These are phyloP conservation scores for Arrhamphus sclerolepis DNA, from an alignment of 2,797 vertebrate genomes.

Conservation along the genomic window DNA sequence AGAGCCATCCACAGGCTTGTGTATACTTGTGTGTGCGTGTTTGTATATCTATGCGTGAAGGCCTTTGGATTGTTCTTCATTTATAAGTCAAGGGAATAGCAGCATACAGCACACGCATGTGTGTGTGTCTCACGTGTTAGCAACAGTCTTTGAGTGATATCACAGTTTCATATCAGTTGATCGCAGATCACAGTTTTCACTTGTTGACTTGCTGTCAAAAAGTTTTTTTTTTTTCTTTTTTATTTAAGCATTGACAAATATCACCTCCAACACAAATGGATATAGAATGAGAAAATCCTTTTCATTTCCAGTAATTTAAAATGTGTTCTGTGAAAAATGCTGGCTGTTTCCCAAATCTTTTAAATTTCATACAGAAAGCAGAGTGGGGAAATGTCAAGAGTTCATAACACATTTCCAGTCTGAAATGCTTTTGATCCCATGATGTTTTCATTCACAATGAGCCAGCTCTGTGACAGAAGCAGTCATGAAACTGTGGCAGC, in stretches of 20 bases:
- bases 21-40: conserved; percentile 10
- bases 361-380: conserved; percentile 34
- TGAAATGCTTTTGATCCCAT: conserved; percentile 23
- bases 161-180: conserved; percentile 70
- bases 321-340: conserved; percentile 53
- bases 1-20: conserved; percentile 36
- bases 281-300: conserved; percentile 34
- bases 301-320: conserved; percentile 33
- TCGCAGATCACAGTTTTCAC: conserved; percentile 47
- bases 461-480: conserved; percentile 29
- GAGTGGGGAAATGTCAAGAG: conserved; percentile 19
- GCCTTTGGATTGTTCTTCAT: conserved; percentile 36
- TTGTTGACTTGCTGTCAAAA: conserved; percentile 38
- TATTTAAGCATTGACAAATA: conserved; percentile 31
- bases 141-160: conserved; percentile 74
- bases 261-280: conserved; percentile 27
- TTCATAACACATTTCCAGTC: conserved; percentile 29
- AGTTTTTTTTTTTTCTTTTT: neutral
- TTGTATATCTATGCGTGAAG: conserved; percentile 13
- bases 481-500: conserved; percentile 45
- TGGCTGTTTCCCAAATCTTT: conserved; percentile 46
- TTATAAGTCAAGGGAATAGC: conserved; percentile 49
- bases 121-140: conserved; percentile 60
- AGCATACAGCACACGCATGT: conserved; percentile 48
- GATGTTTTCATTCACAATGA: conserved; percentile 31